Percentiles rank a stretch among this genome's conserved stretches.
These are phyloP conservation scores for Syndactyla subalaris DNA, from an alignment of 2,797 vertebrate genomes.

Conservation along the genomic window DNA sequence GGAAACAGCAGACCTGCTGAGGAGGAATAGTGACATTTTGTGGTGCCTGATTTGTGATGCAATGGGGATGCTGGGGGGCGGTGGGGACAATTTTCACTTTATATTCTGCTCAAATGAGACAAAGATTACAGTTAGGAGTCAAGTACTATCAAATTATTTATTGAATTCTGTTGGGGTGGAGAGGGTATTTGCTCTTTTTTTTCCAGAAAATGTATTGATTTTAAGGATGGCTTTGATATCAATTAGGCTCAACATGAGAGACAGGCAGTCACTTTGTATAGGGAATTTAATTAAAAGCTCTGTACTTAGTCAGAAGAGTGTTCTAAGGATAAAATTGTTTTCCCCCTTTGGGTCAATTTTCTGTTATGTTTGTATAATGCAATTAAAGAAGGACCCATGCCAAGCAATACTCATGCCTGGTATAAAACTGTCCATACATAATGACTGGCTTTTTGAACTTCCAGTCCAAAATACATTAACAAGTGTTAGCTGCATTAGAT, in stretches of 20 bases:
- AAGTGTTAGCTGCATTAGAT: neutral
- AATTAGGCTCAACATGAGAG: slow-evolving; percentile 71
- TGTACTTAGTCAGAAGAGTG: slow-evolving; percentile 68
- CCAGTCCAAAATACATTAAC: neutral
- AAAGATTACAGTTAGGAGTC: slow-evolving; percentile 74
- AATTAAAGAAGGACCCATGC: slow-evolving; percentile 65
- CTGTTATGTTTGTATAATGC: slow-evolving; percentile 74
- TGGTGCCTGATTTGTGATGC: slow-evolving; percentile 26
- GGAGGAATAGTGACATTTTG: slow-evolving; percentile 36
- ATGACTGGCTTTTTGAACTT: slow-evolving; percentile 29
- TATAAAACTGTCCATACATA: slow-evolving; percentile 47
- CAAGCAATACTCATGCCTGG: slow-evolving; percentile 57
- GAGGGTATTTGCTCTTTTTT: slow-evolving; percentile 63
- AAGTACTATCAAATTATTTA: slow-evolving; percentile 73
- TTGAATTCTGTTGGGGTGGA: slow-evolving; percentile 66
- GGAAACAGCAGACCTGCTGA: slow-evolving; percentile 24
- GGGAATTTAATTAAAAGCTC: slow-evolving; percentile 73
- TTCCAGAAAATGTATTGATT: slow-evolving; percentile 70
- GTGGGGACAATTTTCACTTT: slow-evolving; percentile 63
- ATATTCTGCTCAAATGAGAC: slow-evolving; percentile 70
- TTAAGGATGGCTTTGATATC: slow-evolving; percentile 73
- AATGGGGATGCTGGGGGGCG: neutral
- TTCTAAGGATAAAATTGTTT: slow-evolving; percentile 73
- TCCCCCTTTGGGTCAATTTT: slow-evolving; percentile 71
- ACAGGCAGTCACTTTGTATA: slow-evolving; percentile 71